Evolutionary conservation across 2,888 invertebrate genomes (phyloP).

Genomic region (Sphaerophoria taeniata): DNA sequence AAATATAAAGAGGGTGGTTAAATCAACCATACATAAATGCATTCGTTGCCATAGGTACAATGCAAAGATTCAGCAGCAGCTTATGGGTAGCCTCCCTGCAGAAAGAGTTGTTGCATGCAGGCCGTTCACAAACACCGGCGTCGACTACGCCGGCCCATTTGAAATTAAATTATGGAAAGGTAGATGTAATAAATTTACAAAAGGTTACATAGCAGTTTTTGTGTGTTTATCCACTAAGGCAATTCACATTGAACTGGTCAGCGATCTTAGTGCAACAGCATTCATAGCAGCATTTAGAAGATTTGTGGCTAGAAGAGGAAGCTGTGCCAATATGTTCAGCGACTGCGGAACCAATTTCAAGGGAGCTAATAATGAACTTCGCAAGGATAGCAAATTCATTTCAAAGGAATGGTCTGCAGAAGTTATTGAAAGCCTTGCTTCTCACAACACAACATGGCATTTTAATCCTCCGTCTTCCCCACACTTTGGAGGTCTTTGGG

Average conservation of each 20-base stretch:
- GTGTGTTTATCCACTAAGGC: constrained; percentile 39
- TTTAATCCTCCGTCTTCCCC: constrained; percentile 78
- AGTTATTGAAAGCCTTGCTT: not conserved
- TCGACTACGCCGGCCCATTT: constrained; percentile 32
- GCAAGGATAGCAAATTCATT: not conserved
- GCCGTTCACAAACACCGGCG: constrained; percentile 16
- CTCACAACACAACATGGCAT: constrained; percentile 74
- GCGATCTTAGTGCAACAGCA: constrained; percentile 24
- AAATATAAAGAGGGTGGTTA: constrained; percentile 7
- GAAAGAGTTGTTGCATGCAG: not conserved
- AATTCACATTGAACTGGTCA: constrained; percentile 30
- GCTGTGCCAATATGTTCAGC: constrained; percentile 11
- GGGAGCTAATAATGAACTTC: not conserved
- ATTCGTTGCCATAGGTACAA: constrained; percentile 32
- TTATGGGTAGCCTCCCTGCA: constrained; percentile 10
- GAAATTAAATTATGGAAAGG: constrained; percentile 38
- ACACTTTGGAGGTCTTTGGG: constrained; percentile 78
- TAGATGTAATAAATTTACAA: constrained; percentile 46
- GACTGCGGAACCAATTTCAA: constrained; percentile 58
- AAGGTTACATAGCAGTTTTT: constrained; percentile 34
- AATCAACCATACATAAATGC: constrained; percentile 13
- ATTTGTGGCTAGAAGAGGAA: constrained; percentile 21
- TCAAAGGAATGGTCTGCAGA: constrained; percentile 17
- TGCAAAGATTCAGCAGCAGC: constrained; percentile 19
- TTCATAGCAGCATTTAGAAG: constrained; percentile 41